Evolutionary conservation across 2,113 vertebrate species (phyloP).

Genomic region (Pristiophorus japonicus): DNA sequence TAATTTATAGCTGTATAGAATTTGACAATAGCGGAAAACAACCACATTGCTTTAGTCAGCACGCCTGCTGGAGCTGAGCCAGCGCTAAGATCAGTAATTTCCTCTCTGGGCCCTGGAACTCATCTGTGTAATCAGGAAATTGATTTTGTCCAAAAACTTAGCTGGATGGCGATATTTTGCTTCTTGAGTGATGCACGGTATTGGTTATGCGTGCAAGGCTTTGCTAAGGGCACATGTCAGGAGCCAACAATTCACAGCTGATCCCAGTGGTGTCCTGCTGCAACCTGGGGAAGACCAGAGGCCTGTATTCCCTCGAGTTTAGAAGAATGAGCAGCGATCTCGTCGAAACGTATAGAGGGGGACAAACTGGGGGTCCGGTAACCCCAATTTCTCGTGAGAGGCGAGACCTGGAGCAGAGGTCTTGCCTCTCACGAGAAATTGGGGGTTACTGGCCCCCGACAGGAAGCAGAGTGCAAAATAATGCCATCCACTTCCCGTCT

Average conservation of each 20-base stretch:
- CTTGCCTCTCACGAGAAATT: too few relatives aligned
- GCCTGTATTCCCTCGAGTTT: too few relatives aligned
- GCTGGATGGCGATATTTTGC: background rate
- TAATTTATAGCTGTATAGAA: background rate
- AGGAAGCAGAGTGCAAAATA: too few relatives aligned
- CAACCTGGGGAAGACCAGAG: too few relatives aligned
- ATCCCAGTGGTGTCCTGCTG: too few relatives aligned
- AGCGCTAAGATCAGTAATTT: background rate
- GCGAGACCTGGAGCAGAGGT: too few relatives aligned
- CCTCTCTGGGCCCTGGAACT: background rate
- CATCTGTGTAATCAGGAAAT: conserved; percentile 19
- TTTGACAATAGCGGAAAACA: background rate
- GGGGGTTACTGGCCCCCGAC: too few relatives aligned
- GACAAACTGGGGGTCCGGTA: too few relatives aligned
- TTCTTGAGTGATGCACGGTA: background rate
- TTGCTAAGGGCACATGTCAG: background rate
- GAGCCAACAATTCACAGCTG: background rate
- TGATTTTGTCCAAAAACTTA: background rate
- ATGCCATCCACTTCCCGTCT: too few relatives aligned
- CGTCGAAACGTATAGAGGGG: too few relatives aligned
- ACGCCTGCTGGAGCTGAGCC: background rate
- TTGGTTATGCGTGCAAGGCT: background rate
- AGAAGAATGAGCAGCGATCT: too few relatives aligned
- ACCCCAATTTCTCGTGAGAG: too few relatives aligned
- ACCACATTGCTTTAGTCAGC: conserved; percentile 14